Base-by-base conservation (phyloP, 2,113 vertebrate species). In the Varanus salvator region DNA sequence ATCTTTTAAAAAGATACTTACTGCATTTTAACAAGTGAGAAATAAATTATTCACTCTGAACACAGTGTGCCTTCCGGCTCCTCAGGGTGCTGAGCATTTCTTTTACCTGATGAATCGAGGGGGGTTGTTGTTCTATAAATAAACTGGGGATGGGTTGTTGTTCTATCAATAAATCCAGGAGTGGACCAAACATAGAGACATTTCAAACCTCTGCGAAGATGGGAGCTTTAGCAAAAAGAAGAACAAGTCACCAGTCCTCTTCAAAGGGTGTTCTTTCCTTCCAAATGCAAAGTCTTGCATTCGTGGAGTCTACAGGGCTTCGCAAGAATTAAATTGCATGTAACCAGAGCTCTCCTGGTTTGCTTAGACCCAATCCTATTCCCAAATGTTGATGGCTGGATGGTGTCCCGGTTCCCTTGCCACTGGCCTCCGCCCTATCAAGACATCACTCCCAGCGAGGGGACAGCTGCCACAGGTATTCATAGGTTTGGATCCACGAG, bases 31-130 rank as follows among this genome's bases (percentile, higher is more conserved):
- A 66, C 81, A 66, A 17, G 29, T 1, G 29, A 68, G 34, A 66
- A 23, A 86, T 60, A 52, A 86, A 86, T 60, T 74, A 82, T 88
- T 88, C 23, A 50, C 25, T 76, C 66, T n/a, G 57, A 76, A 76
- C n/a, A 52, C 74, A 44, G 52, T 64, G 44, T 27, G 29, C 38
- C 14, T 50, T 14, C 80, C 64, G n/a, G 64, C 17, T 44, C 44
- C 25, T 48, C n/a, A 44, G 31, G 72, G 21, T 84, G 57, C 23
- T 60, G 31, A 89, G 72, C 2, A n/a, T 72, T 66, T 66, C 81
- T 66, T 25, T 87, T 66, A 48, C 31, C 74, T 7, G 38, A 77
- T 25, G 23, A 60, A 66, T 87, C 38, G 38, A 44, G 38, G 38
- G 38, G 38, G 38, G 38, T 77, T 87, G 38, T 76, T 85, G n/a